Percentiles rank a stretch among this genome's conserved stretches.
Evolutionary conservation across 1,140 invertebrate species (phyloP).

Genomic region (Drosophila bocqueti): DNA sequence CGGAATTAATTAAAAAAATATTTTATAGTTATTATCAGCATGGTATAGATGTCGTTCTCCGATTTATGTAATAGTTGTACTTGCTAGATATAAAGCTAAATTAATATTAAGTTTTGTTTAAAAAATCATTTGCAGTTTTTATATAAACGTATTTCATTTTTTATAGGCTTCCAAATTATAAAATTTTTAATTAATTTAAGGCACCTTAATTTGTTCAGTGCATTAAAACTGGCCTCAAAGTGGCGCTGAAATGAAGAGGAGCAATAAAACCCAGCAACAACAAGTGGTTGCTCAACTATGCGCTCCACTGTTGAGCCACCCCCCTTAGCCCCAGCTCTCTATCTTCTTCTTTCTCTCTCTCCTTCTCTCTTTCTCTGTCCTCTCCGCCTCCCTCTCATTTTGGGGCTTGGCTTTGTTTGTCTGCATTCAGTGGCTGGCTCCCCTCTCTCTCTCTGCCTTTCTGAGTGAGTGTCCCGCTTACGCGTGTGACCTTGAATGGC

Average conservation of each 20-base stretch:
- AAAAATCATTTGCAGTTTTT: no score
- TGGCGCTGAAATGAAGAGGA: constrained; percentile 42
- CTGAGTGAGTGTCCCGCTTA: constrained; percentile 40
- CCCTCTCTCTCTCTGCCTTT: not conserved
- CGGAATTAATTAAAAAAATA: no score
- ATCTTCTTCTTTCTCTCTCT: not conserved
- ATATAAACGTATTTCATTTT: not conserved
- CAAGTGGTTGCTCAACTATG: constrained; percentile 79
- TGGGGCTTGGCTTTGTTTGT: constrained; percentile 60
- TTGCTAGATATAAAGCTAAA: no score
- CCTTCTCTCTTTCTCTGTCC: not conserved
- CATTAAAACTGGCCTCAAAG: constrained; percentile 55
- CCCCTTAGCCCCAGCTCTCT: not conserved
- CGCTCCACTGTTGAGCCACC: constrained; percentile 50
- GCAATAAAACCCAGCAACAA: constrained; percentile 64
- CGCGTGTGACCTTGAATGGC: constrained; percentile 63
- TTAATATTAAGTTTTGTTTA: no score
- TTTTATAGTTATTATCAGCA: no score
- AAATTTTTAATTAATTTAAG: not conserved
- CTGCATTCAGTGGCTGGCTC: constrained; percentile 22
- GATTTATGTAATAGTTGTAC: no score
- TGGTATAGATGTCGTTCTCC: no score
- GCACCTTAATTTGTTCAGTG: not conserved
- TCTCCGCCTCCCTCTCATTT: constrained; percentile 2
- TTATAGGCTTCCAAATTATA: not conserved